phyloP scores from a whole-genome alignment of 1,140 invertebrate species.

The Pachypsylla venusta region DNA sequence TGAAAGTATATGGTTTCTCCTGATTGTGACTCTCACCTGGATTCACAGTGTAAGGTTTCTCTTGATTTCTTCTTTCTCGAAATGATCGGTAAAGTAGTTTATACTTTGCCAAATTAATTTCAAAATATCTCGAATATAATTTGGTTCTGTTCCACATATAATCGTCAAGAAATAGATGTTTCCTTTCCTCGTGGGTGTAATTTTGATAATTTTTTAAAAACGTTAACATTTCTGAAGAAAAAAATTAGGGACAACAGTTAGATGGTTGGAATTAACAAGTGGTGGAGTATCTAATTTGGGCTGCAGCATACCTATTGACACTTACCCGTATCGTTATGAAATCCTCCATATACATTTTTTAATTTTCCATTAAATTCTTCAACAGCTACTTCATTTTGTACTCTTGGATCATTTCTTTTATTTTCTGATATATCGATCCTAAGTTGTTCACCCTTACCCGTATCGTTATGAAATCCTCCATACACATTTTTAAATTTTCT shows the following conservation, averaged over 20 bases:
- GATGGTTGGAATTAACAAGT: too few species aligned
- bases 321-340: conserved; percentile 2
- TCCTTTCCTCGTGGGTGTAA: conserved; percentile 1
- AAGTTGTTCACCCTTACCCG: too few species aligned
- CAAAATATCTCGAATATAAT: not conserved
- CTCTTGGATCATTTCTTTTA: too few species aligned
- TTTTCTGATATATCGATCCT: too few species aligned
- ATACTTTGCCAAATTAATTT: not conserved
- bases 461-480: not conserved
- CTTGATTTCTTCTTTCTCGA: not conserved
- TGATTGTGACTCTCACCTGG: not conserved
- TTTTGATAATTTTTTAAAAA: not conserved
- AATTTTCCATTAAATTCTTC: not conserved
- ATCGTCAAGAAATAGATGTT: not conserved
- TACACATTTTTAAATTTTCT: not conserved
- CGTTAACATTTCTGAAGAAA: conserved; percentile 1
- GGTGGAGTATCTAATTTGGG: too few species aligned
- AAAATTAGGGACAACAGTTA: too few species aligned
- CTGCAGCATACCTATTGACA: too few species aligned
- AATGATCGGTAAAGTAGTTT: not conserved
- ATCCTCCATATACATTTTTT: not conserved
- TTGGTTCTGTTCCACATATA: not conserved
- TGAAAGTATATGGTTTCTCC: too few species aligned
- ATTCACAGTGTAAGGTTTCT: not conserved
- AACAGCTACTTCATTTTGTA: too few species aligned